phyloP scores from a whole-genome alignment of 2,888 invertebrate species.

The Torymus aiolomorphi region DNA sequence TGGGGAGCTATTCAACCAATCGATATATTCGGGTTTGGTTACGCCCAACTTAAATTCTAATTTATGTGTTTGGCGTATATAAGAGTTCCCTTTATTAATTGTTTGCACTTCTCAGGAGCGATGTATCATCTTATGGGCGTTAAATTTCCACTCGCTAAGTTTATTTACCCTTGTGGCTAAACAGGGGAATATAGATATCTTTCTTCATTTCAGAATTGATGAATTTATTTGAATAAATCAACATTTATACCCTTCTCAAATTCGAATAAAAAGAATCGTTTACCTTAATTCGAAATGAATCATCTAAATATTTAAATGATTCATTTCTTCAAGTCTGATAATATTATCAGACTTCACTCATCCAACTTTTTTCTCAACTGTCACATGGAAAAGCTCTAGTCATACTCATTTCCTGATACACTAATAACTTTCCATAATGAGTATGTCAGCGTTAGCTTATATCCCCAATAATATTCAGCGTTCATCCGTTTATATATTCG shows the following conservation, averaged over 20 bases:
- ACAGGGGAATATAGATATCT: neutral
- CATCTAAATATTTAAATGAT: too few species aligned
- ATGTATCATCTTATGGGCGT: constrained; percentile 41
- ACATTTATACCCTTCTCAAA: neutral
- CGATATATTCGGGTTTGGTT: constrained; percentile 1
- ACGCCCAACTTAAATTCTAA: constrained; percentile 18
- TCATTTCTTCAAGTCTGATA: too few species aligned
- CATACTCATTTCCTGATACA: too few species aligned
- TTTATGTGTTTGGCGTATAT: constrained; percentile 24
- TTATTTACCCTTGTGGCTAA: neutral
- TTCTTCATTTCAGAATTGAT: neutral
- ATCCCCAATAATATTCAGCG: constrained; percentile 4
- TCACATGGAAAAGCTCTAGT: too few species aligned
- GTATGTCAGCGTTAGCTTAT: neutral
- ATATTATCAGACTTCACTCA: too few species aligned
- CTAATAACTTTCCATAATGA: constrained; percentile 5
- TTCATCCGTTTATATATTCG: constrained; percentile 25
- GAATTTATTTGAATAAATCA: constrained; percentile 1
- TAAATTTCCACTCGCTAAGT: constrained; percentile 9
- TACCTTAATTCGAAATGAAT: neutral
- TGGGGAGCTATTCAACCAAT: constrained; percentile 22
- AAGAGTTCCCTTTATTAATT: constrained; percentile 5
- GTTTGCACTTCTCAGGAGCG: constrained; percentile 9
- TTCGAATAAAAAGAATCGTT: neutral
- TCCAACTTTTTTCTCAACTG: too few species aligned